Conservation (phyloP, 37 sponge, comb jelly and placozoan species). For the Corticium candelabrum region DNA sequence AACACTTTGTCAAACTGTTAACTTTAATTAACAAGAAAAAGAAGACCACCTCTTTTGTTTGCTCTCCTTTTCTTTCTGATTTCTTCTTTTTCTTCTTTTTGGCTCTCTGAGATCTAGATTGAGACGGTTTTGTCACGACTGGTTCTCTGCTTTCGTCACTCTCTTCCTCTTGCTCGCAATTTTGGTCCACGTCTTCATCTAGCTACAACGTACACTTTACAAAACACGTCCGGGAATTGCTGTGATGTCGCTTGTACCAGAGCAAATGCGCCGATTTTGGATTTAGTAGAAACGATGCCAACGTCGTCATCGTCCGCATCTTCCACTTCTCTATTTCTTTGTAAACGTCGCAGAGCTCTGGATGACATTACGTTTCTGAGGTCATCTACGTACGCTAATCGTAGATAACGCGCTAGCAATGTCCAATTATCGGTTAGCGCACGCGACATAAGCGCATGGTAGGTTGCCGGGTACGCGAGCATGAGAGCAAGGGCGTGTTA, state of each 20-base stretch:
- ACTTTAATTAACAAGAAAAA: too few species aligned
- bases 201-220: too few species aligned
- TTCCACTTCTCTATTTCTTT: neutral
- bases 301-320: constrained; percentile 29
- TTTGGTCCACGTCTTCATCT: constrained; percentile 15
- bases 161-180: constrained; percentile 14
- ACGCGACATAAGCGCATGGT: too few species aligned
- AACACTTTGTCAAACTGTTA: too few species aligned
- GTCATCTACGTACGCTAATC: neutral
- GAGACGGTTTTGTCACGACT: neutral
- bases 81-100: constrained; percentile 20
- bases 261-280: constrained; percentile 27
- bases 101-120: neutral
- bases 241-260: too few species aligned
- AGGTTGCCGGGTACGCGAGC: too few species aligned
- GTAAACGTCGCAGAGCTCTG: constrained; percentile 43
- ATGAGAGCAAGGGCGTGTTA: too few species aligned
- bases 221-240: too few species aligned
- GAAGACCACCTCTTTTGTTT: too few species aligned
- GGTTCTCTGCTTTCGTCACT: too few species aligned
- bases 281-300: constrained; percentile 13
- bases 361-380: constrained; percentile 42
- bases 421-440: too few species aligned
- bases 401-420: too few species aligned
- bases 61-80: constrained; percentile 41